A percentile compares a stretch with the other conserved stretches of the same genome.
phyloP scores from a whole-genome alignment of 2,113 vertebrate genomes.

The Dermatemys mawii region DNA sequence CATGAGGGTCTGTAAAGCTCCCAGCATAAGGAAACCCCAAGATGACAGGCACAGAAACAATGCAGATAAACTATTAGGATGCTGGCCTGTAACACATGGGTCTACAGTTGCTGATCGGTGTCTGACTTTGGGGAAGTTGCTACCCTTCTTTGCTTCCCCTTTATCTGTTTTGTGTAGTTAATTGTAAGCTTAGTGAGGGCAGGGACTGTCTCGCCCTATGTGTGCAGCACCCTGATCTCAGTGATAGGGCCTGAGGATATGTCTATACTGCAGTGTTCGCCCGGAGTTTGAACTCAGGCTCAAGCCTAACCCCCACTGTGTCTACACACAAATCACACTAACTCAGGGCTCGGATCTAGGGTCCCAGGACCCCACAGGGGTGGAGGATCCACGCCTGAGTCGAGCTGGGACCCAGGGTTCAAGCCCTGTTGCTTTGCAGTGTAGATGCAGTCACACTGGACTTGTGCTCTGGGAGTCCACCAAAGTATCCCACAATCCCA shows the following conservation, averaged over 20 bases:
- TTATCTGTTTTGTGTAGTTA: background rate
- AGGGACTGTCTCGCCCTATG: background rate
- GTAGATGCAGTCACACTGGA: background rate
- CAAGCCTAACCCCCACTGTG: too few species aligned
- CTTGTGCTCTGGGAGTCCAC: too few species aligned
- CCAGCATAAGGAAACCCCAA: rapidly evolving
- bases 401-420: background rate
- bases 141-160: background rate
- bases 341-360: background rate
- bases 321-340: background rate
- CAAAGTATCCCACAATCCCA: too few species aligned
- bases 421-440: background rate
- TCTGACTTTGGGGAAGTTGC: background rate
- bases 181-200: background rate
- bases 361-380: background rate
- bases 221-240: background rate
- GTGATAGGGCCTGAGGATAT: background rate
- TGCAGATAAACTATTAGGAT: background rate
- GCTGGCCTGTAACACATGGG: background rate
- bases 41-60: background rate
- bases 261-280: background rate
- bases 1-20: background rate
- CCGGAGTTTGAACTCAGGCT: background rate
- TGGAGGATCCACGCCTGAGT: background rate
- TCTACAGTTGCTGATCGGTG: background rate